Evolutionary conservation across 2,113 vertebrate species (phyloP), one percentile per base, ranked within the genome.

Genomic region (Ornithorhynchus anatinus): DNA sequence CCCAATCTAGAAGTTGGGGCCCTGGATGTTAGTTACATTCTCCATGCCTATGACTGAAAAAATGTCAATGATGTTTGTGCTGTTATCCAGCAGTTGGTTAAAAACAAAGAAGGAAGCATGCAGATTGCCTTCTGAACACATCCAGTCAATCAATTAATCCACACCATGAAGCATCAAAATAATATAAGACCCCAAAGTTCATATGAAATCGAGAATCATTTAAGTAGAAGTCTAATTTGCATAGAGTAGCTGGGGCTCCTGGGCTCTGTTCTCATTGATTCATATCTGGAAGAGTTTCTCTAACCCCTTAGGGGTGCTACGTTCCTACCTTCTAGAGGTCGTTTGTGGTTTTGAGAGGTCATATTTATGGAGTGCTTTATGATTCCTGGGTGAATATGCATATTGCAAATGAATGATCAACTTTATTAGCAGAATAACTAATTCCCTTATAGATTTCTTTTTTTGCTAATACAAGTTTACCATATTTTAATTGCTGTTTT

Each of bases 391-490:
- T 1, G 70, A 82, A 72, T 67, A 70, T 73, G 84, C 64, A 19
- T 77, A 80, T 88, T 85, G 70, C 73, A 85, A 85, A 85, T 85
- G 83, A 88, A 88, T 88, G 86, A 88, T 88, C 83, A 81, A 84
- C 85, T 88, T 88, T 88, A 84, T 88, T 85, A 85, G 81, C 81
- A 85, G 78, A 82, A 75, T 82, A 88, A 88, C 80, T 81, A 84
- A 77, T n/a, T n/a, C 78, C 69, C 45, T 23, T 84, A 80, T 84
- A 80, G 83, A 85, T 88, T 88, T 88, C 85, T 84, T 85, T 85
- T 88, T 83, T 84, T 88, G 81, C 81, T 88, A 85, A 85, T 88
- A 84, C 83, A 75, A 85, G 85, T 88, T 88, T 88, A 88, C 73
- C 85, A 85, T 80, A 76, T 80, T 88, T 88, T 85, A 84, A 88